Percentiles rank a stretch among this genome's conserved stretches.
phyloP scores from a whole-genome alignment of 2,113 vertebrate genomes.

The Oenanthe oenanthe region DNA sequence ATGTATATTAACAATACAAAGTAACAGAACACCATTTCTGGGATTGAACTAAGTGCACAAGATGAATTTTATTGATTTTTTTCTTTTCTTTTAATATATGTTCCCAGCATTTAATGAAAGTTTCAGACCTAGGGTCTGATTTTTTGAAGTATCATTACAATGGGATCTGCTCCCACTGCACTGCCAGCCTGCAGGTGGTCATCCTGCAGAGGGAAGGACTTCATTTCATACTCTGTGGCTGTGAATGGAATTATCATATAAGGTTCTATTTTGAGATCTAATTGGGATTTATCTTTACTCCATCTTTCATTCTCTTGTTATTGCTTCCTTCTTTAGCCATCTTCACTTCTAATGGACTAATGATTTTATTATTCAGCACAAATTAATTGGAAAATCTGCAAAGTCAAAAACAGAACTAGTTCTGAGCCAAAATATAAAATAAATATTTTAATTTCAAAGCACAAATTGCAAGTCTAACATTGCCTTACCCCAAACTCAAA shows the following conservation, averaged over 20 bases:
- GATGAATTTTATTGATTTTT: background rate
- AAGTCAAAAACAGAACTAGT: background rate
- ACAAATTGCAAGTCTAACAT: background rate
- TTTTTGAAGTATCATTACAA: background rate
- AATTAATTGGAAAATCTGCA: fast-evolving
- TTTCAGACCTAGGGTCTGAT: background rate
- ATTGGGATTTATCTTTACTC: background rate
- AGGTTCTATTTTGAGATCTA: background rate
- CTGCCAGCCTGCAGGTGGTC: background rate
- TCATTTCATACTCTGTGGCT: background rate
- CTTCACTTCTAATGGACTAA: background rate
- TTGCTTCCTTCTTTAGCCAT: background rate
- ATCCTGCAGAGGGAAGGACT: background rate
- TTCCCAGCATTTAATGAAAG: background rate
- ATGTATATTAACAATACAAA: background rate
- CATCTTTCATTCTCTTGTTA: background rate
- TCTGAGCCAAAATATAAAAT: background rate
- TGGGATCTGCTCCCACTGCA: background rate
- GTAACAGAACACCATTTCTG: background rate
- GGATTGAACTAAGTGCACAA: background rate
- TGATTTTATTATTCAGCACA: background rate
- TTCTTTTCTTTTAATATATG: background rate
- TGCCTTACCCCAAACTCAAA: background rate
- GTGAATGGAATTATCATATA: background rate
- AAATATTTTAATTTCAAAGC: background rate